Percentiles rank a stretch among this genome's conserved stretches.
Conservation (phyloP, 2,797 vertebrate species). For the Cirrhinus mrigala region DNA sequence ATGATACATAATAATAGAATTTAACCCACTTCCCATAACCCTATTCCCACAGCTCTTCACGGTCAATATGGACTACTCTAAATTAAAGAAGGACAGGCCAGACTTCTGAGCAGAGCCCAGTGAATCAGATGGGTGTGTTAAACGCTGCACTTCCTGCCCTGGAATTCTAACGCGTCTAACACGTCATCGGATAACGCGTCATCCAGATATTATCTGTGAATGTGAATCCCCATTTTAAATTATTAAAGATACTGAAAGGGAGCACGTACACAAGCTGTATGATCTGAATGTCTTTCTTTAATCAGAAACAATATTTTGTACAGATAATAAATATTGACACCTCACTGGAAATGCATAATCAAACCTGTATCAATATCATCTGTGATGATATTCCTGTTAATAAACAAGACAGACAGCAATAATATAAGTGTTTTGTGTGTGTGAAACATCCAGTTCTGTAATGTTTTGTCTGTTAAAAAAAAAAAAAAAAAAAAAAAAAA, state of each 20-base stretch:
- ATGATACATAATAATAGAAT: neutral
- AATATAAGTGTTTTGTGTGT: constrained; percentile 7
- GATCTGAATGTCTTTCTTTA: neutral
- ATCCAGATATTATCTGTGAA: neutral
- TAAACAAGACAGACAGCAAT: constrained; percentile 41
- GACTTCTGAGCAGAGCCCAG: constrained; percentile 82
- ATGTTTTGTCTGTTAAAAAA: no score
- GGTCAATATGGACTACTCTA: constrained; percentile 90
- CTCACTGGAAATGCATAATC: neutral
- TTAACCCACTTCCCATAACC: neutral
- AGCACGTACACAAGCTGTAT: neutral
- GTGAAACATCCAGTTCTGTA: neutral
- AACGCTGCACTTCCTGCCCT: neutral
- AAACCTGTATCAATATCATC: neutral
- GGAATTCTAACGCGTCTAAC: neutral
- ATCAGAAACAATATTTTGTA: constrained; percentile 4
- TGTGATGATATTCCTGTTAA: neutral
- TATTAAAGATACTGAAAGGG: neutral
- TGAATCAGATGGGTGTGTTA: neutral
- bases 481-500: no score
- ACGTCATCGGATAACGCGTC: neutral
- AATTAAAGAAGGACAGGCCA: constrained; percentile 93
- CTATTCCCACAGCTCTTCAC: constrained; percentile 79
- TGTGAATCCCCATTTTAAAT: constrained; percentile 6
- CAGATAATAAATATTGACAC: neutral